These are phyloP conservation scores for Ptilorrhoa leucosticta DNA, from an alignment of 2,113 vertebrate species.

Conservation along the genomic window DNA sequence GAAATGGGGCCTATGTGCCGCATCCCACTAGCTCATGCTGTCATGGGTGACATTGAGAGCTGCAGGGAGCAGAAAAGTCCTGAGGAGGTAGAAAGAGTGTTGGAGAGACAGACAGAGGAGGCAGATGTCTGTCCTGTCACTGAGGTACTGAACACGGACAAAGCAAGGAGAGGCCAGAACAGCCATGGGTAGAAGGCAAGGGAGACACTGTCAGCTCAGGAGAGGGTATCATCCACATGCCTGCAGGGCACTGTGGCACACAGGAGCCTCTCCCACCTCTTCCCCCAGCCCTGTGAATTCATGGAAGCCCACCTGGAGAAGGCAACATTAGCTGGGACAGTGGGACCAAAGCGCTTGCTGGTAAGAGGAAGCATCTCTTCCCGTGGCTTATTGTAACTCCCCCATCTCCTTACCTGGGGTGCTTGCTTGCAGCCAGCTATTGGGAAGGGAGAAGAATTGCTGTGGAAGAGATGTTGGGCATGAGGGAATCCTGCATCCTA, in stretches of 20 bases:
- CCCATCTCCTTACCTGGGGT: background rate
- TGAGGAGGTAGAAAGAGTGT: background rate
- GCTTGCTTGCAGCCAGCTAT: background rate
- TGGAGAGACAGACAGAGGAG: background rate
- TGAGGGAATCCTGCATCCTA: background rate
- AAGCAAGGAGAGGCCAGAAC: background rate
- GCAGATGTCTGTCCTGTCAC: background rate
- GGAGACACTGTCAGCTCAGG: background rate
- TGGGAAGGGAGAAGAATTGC: background rate
- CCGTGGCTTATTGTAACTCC: background rate
- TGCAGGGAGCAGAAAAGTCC: background rate
- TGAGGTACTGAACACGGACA: accelerated
- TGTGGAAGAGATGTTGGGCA: background rate
- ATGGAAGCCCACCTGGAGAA: background rate
- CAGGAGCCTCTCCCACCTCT: background rate
- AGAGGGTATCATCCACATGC: background rate
- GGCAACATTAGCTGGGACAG: background rate
- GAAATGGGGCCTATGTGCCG: background rate
- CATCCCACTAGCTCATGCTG: background rate
- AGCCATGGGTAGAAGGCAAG: background rate
- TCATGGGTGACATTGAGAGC: background rate
- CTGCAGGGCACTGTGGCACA: background rate
- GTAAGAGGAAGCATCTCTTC: background rate
- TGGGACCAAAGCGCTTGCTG: background rate
- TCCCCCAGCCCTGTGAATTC: background rate